Conservation (phyloP, 2,797 vertebrate genomes). For the Myoxocephalus aenaeus region DNA sequence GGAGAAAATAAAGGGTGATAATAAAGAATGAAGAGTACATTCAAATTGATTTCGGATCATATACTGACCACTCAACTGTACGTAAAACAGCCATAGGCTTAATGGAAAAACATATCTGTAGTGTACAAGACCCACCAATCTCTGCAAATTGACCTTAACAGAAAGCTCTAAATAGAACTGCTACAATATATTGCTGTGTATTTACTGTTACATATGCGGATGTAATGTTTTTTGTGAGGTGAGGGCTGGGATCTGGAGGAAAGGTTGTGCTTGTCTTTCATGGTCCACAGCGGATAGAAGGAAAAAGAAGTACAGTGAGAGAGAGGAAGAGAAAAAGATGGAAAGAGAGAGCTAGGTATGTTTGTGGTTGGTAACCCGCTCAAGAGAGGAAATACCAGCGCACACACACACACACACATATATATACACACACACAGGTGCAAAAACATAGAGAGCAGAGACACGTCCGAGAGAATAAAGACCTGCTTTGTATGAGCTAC, state of each 20-base stretch:
- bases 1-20: not conserved
- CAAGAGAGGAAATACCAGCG: conserved; percentile 79
- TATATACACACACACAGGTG: conserved; percentile 80
- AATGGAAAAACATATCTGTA: no score
- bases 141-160: conserved; percentile 19
- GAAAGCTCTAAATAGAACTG: conserved; percentile 15
- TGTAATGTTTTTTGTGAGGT: conserved; percentile 35
- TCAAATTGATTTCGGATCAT: not conserved
- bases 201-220: conserved; percentile 27
- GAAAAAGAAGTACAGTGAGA: conserved; percentile 64
- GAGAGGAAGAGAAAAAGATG: conserved; percentile 77
- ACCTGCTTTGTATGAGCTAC: conserved; percentile 80
- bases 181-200: conserved; percentile 19
- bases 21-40: not conserved
- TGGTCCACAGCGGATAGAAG: conserved; percentile 55
- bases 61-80: not conserved
- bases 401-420: conserved; percentile 23
- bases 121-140: not conserved
- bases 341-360: conserved; percentile 78
- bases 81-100: not conserved
- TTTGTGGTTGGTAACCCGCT: conserved; percentile 80
- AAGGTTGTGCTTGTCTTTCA: conserved; percentile 79
- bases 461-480: conserved; percentile 82
- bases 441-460: conserved; percentile 82
- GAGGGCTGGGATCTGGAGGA: conserved; percentile 72